phyloP scores from a whole-genome alignment of 2,113 vertebrate genomes.

The Hassar affinis region DNA sequence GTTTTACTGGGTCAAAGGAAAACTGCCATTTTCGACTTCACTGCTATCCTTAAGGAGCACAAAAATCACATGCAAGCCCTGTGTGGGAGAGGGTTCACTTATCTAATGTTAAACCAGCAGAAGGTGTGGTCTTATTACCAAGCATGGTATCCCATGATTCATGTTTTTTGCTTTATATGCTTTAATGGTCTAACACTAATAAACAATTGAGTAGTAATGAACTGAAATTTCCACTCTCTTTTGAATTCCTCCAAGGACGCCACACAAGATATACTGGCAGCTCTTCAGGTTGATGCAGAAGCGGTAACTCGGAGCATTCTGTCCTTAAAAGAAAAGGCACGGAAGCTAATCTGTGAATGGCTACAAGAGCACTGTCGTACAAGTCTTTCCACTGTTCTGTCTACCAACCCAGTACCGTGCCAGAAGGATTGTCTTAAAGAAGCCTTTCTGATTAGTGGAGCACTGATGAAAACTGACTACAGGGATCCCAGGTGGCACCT shows the following conservation, averaged over 20 bases:
- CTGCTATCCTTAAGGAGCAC: conserved; percentile 76
- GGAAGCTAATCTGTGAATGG: conserved; percentile 75
- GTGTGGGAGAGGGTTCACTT: conserved; percentile 83
- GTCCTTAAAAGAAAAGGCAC: conserved; percentile 78
- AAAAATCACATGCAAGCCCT: conserved; percentile 78
- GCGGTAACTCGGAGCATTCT: conserved; percentile 75
- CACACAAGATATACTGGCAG: conserved; percentile 75
- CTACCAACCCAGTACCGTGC: conserved; percentile 52
- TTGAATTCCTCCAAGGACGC: conserved; percentile 75
- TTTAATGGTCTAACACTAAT: not conserved
- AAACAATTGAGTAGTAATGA: not conserved
- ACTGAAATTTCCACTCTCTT: not conserved
- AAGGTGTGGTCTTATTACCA: conserved; percentile 69
- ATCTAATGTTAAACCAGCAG: conserved; percentile 82
- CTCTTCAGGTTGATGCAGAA: conserved; percentile 72
- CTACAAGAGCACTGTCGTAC: conserved; percentile 76
- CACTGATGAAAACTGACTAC: conserved; percentile 72
- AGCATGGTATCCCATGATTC: not conserved
- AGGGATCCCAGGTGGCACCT: conserved; percentile 72
- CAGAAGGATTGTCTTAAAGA: conserved; percentile 65
- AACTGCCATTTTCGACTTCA: conserved; percentile 91
- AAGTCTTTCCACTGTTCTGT: conserved; percentile 62
- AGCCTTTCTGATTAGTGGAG: conserved; percentile 69
- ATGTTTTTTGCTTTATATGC: not conserved
- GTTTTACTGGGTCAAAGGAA: conserved; percentile 84